Base-by-base conservation (phyloP, 2,888 invertebrate genomes). In the Trissolcus brochymenae region DNA sequence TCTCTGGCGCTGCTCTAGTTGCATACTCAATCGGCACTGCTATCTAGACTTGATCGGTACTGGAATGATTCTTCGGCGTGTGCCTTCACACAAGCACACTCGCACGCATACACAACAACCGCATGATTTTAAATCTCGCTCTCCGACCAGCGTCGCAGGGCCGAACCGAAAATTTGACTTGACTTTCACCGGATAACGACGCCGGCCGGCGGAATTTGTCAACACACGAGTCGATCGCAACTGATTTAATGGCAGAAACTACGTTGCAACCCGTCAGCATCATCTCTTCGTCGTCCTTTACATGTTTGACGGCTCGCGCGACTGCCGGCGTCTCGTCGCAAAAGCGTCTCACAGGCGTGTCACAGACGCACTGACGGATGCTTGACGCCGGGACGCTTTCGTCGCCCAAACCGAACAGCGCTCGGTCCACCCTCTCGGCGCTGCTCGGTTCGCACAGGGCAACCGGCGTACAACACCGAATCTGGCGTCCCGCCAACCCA, bases 301-400 rank as follows among this genome's bases (percentile, higher is more conserved):
- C 56, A 66, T 66, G 66, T 49, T 55, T 40, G 40, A 17, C 41
- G 41, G 46, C 73, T 61, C 67, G 61, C 35, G 35, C 46, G 77
- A 46, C 50, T 51, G 83, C 84, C 84, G 86, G 84, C 77, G 72
- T 78, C 66, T 76, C 64, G 83, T 86, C 86, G 85, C 83, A 86
- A 85, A 82, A 87, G 85, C 87, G 87, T 84, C 86, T 86, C 85
- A 85, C 84, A 87, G 85, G 87, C 88, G 88, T 88, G 87, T 88
- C 88, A 87, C 87, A 86, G 85, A 84, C 87, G 87, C 87, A 88
- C 88, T 88, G 88, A 88, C 88, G 88, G 87, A 86, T 84, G 84
- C 84, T 84, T 88, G 87, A 86, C 87, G 88, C 88, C 88, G 88
- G 88, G 88, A 88, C 88, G 88, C 88, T 83, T 75, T 76, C 80